A percentile compares a stretch with the other conserved stretches of the same genome.
These are phyloP conservation scores for Boulengeromyrus knoepffleri DNA, from an alignment of 2,113 vertebrate genomes.

Conservation along the genomic window DNA sequence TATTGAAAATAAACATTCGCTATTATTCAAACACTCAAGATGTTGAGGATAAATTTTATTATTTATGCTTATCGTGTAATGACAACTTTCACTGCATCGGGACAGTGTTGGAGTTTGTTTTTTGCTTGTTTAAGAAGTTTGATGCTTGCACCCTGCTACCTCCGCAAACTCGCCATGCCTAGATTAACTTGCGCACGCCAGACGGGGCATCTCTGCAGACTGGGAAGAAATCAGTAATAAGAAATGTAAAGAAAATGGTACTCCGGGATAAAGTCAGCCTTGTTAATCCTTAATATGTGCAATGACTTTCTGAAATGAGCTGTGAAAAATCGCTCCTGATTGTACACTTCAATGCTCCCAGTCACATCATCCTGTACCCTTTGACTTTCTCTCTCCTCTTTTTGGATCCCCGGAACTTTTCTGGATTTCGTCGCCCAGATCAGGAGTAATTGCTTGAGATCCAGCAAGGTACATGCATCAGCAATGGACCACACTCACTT, in stretches of 20 bases:
- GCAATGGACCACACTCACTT: constrained; percentile 47
- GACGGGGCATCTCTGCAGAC: constrained; percentile 21
- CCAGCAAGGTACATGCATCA: constrained; percentile 22
- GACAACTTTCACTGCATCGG: not conserved
- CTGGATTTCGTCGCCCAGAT: constrained; percentile 27
- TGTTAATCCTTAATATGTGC: constrained; percentile 8
- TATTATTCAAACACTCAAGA: not conserved
- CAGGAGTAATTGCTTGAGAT: constrained; percentile 15
- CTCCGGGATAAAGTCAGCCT: constrained; percentile 8
- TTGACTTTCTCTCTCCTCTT: constrained; percentile 36
- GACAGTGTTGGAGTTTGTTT: not conserved
- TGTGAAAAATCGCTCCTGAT: constrained; percentile 24
- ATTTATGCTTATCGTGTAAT: not conserved
- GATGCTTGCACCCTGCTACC: constrained; percentile 20
- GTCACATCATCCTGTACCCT: constrained; percentile 28
- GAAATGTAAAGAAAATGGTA: constrained; percentile 12
- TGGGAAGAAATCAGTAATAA: constrained; percentile 33
- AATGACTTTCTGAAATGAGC: constrained; percentile 16
- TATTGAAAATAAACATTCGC: not conserved
- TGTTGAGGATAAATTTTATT: not conserved
- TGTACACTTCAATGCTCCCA: constrained; percentile 13
- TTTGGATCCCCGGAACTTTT: constrained; percentile 48
- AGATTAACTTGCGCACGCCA: constrained; percentile 24
- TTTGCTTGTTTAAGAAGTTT: not conserved
- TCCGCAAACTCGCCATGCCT: constrained; percentile 41